These are phyloP conservation scores for Pristiophorus japonicus DNA, from an alignment of 2,113 vertebrate genomes.

Conservation along the genomic window DNA sequence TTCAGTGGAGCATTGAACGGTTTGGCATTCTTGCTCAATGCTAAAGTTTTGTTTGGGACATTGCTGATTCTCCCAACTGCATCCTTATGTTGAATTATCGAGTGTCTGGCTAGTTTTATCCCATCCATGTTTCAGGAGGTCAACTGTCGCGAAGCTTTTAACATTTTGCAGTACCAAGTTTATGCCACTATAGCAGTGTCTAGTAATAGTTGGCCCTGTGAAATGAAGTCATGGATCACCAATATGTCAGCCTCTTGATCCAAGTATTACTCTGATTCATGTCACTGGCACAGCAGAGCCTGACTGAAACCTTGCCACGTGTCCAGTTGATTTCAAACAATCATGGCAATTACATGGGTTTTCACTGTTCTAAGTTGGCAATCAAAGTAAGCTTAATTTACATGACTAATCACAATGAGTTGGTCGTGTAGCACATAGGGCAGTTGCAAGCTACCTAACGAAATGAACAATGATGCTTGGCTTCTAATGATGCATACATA, in stretches of 20 bases:
- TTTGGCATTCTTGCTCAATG: not conserved
- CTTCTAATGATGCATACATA: not conserved
- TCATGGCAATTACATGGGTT: not conserved
- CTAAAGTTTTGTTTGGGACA: not conserved
- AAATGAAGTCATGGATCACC: not conserved
- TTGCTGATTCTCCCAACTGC: not conserved
- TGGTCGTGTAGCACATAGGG: not conserved
- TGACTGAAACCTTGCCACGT: not conserved
- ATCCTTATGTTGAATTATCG: not conserved
- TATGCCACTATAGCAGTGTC: not conserved
- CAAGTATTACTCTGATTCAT: not conserved
- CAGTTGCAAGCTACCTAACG: not conserved
- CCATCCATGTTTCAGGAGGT: not conserved
- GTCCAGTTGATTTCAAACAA: not conserved
- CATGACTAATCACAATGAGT: not conserved
- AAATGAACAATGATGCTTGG: not conserved
- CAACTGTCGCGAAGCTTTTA: not conserved
- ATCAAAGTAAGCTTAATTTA: not conserved
- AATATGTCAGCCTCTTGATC: not conserved
- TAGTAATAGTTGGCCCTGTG: not conserved
- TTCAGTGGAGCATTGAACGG: not conserved
- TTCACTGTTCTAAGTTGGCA: not conserved
- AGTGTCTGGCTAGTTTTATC: not conserved
- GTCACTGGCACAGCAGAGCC: not conserved
- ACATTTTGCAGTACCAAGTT: not conserved